phyloP scores from a whole-genome alignment of 2,113 vertebrate genomes.

The Ariopsis seemanni region DNA sequence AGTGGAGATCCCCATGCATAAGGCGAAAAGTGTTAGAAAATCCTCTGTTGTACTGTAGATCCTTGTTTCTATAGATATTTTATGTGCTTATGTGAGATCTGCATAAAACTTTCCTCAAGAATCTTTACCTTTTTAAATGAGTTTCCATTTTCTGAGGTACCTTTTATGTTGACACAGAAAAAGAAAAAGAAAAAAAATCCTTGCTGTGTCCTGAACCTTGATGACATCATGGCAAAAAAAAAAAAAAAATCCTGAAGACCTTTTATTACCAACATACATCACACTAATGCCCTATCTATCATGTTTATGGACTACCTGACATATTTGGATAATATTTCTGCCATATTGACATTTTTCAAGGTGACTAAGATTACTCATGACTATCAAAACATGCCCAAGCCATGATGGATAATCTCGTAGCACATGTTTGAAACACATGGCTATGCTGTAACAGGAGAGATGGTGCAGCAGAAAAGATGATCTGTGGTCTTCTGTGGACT shows the following conservation, averaged over 20 bases:
- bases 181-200: neutral
- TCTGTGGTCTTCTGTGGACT: neutral
- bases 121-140: neutral
- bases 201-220: conserved; percentile 17
- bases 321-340: conserved; percentile 38
- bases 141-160: neutral
- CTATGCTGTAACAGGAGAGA: neutral
- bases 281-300: conserved; percentile 23
- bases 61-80: neutral
- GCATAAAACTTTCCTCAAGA: neutral
- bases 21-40: neutral
- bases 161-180: neutral
- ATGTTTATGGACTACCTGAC: conserved; percentile 33
- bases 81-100: neutral
- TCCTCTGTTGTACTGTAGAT: neutral
- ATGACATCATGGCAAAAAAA: neutral
- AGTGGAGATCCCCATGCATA: neutral
- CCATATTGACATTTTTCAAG: conserved; percentile 42
- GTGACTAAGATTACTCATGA: conserved; percentile 27
- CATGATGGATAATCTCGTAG: conserved; percentile 24
- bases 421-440: conserved; percentile 6
- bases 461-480: neutral
- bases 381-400: neutral
- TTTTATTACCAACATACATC: conserved; percentile 44
- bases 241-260: neutral